phyloP scores from a whole-genome alignment of 2,113 vertebrate genomes.

The Scophthalmus maximus region DNA sequence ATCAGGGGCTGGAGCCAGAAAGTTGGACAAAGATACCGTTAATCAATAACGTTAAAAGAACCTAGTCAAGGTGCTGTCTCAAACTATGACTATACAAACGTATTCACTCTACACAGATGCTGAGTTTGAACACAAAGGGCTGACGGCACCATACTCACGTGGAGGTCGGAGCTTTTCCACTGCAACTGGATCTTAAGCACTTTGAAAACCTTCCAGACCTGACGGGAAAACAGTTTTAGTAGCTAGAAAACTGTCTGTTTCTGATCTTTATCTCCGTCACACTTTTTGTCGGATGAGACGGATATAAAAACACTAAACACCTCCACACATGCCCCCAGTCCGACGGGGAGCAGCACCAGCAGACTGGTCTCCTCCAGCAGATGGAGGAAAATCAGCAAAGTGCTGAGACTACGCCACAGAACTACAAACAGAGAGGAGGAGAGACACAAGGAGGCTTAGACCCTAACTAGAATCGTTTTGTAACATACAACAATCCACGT shows the following conservation, averaged over 20 bases:
- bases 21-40: too few species aligned
- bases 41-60: too few species aligned
- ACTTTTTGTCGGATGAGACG: background rate
- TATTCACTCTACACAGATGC: background rate
- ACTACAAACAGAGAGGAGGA: slow-evolving; percentile 77
- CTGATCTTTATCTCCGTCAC: background rate
- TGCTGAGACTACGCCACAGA: slow-evolving; percentile 94
- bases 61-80: too few species aligned
- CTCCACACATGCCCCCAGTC: slow-evolving; percentile 92
- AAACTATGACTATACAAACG: too few species aligned
- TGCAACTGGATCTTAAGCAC: slow-evolving; percentile 68
- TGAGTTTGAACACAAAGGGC: background rate
- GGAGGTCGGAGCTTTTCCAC: slow-evolving; percentile 57
- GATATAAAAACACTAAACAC: slow-evolving; percentile 67
- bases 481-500: too few species aligned
- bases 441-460: background rate
- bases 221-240: background rate
- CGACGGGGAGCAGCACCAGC: slow-evolving; percentile 92
- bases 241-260: background rate
- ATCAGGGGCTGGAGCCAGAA: too few species aligned
- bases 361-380: slow-evolving; percentile 93
- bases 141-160: slow-evolving; percentile 65
- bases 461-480: too few species aligned
- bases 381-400: slow-evolving; percentile 93
- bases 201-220: slow-evolving; percentile 96